A percentile compares a stretch with the other conserved stretches of the same genome.
Conservation (phyloP, 2,888 invertebrate genomes). For the Schrankia costaestrigalis region DNA sequence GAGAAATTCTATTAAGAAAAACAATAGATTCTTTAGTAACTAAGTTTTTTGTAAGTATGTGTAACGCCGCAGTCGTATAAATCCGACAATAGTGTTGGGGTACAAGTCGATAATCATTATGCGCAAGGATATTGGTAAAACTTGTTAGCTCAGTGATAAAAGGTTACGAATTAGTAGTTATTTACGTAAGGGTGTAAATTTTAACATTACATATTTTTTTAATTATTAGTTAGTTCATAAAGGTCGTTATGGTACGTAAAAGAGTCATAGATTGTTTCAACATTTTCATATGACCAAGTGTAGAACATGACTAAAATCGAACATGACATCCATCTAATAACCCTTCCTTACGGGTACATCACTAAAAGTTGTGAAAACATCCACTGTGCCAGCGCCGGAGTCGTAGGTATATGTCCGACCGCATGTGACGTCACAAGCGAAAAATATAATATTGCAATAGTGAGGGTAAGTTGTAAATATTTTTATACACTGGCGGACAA, state of each 20-base stretch:
- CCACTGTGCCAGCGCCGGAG: background rate
- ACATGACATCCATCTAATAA: too few species aligned
- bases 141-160: background rate
- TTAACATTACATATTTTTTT: background rate
- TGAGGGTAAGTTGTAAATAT: constrained; percentile 1
- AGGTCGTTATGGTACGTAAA: background rate
- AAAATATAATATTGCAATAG: constrained; percentile 2
- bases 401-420: constrained; percentile 1
- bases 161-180: too few species aligned
- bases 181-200: too few species aligned
- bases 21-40: background rate
- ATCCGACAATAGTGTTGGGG: background rate
- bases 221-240: constrained; percentile 1
- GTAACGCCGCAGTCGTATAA: too few species aligned
- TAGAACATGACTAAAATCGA: too few species aligned
- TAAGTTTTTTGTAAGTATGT: background rate
- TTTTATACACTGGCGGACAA: too few species aligned
- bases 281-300: too few species aligned
- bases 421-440: background rate
- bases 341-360: background rate
- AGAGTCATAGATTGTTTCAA: background rate
- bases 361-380: background rate
- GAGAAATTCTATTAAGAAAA: background rate
- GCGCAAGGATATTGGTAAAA: constrained; percentile 1
- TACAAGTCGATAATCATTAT: background rate